phyloP scores from a whole-genome alignment of 2,888 invertebrate species.

The Leptothorax acervorum region DNA sequence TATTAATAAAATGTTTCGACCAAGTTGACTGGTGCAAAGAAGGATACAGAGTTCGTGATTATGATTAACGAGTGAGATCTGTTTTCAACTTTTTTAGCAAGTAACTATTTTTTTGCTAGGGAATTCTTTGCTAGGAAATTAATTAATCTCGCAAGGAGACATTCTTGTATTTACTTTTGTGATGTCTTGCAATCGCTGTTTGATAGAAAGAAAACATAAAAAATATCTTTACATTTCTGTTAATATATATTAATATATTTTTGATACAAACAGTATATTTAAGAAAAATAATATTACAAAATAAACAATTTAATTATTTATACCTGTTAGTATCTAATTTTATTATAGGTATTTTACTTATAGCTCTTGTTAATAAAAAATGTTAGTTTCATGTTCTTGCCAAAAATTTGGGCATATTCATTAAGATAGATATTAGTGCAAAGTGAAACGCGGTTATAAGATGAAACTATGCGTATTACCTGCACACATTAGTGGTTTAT shows the following conservation, averaged over 20 bases:
- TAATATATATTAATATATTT: constrained; percentile 21
- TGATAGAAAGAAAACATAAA: background rate
- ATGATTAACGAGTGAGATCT: constrained; percentile 30
- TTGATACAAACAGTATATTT: background rate
- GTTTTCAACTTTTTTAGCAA: constrained; percentile 3
- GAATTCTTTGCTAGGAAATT: background rate
- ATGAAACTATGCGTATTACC: background rate
- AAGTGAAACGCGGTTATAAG: background rate
- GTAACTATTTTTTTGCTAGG: background rate
- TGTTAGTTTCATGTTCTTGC: background rate
- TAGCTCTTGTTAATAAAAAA: background rate
- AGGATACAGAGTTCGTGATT: constrained; percentile 16
- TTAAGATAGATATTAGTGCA: background rate
- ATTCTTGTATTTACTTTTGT: background rate
- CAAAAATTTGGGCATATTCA: background rate
- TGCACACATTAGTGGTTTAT: background rate
- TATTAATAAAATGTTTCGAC: constrained; percentile 45
- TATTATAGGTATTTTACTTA: constrained; percentile 14
- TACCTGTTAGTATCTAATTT: background rate
- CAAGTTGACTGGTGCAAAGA: constrained; percentile 5
- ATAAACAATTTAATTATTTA: background rate
- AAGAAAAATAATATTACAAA: background rate
- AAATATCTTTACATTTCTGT: background rate
- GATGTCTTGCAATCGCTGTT: background rate
- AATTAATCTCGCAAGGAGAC: background rate